A percentile compares a stretch with the other conserved stretches of the same genome.
phyloP scores from a whole-genome alignment of 2,888 invertebrate species.

The Cataglyphis altisquamis region DNA sequence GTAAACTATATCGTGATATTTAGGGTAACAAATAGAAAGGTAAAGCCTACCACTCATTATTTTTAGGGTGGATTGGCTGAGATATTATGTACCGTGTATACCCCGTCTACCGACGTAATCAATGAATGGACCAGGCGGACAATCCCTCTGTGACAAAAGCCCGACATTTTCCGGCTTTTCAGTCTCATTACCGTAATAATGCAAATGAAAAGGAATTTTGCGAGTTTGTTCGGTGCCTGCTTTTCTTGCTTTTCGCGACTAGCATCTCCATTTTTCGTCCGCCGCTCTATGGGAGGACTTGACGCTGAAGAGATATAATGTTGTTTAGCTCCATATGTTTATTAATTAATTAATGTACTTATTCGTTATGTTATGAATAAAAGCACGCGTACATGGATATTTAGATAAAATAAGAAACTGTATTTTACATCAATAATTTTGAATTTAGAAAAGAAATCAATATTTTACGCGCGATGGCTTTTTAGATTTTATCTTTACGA shows the following conservation, averaged over 20 bases:
- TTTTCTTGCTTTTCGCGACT: conserved; percentile 49
- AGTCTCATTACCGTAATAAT: conserved; percentile 86
- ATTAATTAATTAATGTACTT: conserved; percentile 33
- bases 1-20: conserved; percentile 26
- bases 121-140: conserved; percentile 84
- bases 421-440: not conserved
- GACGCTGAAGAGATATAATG: conserved; percentile 32
- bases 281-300: conserved; percentile 16
- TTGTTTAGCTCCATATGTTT: conserved; percentile 21
- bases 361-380: not conserved
- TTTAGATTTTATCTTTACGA: conserved; percentile 47
- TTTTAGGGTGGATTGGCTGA: conserved; percentile 55
- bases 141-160: conserved; percentile 83
- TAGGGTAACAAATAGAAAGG: conserved; percentile 44
- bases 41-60: conserved; percentile 46
- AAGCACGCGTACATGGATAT: not conserved
- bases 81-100: conserved; percentile 52
- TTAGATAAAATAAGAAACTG: conserved; percentile 11
- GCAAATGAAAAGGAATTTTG: conserved; percentile 84
- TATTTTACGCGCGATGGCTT: conserved; percentile 6
- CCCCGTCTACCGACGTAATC: conserved; percentile 79
- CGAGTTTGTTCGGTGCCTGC: conserved; percentile 66
- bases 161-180: conserved; percentile 83
- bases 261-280: conserved; percentile 37
- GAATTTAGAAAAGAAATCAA: conserved; percentile 4